Evolutionary conservation across 2,888 invertebrate genomes (phyloP).

Genomic region (Eupithecia centaureata): DNA sequence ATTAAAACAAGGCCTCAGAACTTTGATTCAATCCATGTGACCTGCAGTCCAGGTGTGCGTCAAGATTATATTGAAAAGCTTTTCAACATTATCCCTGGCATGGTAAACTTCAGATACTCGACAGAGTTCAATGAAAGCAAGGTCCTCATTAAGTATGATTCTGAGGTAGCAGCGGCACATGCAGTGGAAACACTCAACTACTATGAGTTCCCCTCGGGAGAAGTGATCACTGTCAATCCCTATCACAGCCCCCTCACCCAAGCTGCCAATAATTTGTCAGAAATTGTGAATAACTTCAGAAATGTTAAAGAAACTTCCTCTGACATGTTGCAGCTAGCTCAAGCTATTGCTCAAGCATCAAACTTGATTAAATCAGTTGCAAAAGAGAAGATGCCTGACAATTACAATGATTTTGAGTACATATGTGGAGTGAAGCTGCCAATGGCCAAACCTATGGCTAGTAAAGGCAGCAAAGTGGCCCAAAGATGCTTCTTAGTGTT

Average conservation of each 20-base stretch:
- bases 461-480: constrained; percentile 84
- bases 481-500: constrained; percentile 88
- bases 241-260: constrained; percentile 76
- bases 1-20: constrained; percentile 67
- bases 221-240: constrained; percentile 89
- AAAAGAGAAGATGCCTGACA: constrained; percentile 42
- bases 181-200: constrained; percentile 94
- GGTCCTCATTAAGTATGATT: constrained; percentile 67
- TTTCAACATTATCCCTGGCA: constrained; percentile 92
- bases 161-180: constrained; percentile 77
- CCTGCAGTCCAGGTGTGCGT: constrained; percentile 88
- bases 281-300: constrained; percentile 72
- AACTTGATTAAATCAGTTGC: constrained; percentile 88
- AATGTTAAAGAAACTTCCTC: constrained; percentile 66
- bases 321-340: constrained; percentile 87
- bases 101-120: constrained; percentile 73
- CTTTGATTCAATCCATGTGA: constrained; percentile 87
- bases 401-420: constrained; percentile 55
- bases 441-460: constrained; percentile 87
- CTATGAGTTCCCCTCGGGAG: constrained; percentile 96
- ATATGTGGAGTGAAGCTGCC: constrained; percentile 89
- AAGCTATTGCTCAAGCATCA: constrained; percentile 91
- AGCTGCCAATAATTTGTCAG: constrained; percentile 68
- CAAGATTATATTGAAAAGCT: constrained; percentile 92
- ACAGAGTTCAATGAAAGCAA: constrained; percentile 79